Conservation (phyloP, 2,797 vertebrate genomes). For the Clarias laeviceps region DNA sequence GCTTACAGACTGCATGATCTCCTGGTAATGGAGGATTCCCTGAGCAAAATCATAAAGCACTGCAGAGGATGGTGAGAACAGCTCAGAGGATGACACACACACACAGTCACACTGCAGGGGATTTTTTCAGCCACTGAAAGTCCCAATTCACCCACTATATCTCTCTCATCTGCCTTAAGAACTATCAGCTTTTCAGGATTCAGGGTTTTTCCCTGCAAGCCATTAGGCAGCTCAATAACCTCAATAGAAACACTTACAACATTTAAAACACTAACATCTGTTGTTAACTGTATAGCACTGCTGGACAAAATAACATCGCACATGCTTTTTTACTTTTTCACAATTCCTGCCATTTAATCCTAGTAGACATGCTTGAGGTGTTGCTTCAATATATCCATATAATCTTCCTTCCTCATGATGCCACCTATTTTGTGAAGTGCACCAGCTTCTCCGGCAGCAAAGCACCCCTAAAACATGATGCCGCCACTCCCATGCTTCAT, state of each 20-base stretch:
- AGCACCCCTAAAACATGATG: no score
- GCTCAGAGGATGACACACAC: neutral
- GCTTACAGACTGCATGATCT: neutral
- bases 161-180: neutral
- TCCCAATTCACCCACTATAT: neutral
- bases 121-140: neutral
- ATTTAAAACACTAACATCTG: neutral
- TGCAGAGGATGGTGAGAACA: neutral
- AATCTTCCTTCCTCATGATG: no score
- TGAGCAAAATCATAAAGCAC: neutral
- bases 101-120: no score
- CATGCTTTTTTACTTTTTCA: neutral
- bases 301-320: neutral
- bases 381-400: no score
- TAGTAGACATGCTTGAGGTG: no score
- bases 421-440: no score
- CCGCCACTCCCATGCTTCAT: no score
- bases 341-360: no score
- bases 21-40: neutral
- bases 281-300: neutral
- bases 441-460: no score
- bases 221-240: neutral
- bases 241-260: neutral
- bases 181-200: neutral
- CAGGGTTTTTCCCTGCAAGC: neutral